Conservation (phyloP, 2,797 vertebrate genomes). For the Poeciliopsis infans region DNA sequence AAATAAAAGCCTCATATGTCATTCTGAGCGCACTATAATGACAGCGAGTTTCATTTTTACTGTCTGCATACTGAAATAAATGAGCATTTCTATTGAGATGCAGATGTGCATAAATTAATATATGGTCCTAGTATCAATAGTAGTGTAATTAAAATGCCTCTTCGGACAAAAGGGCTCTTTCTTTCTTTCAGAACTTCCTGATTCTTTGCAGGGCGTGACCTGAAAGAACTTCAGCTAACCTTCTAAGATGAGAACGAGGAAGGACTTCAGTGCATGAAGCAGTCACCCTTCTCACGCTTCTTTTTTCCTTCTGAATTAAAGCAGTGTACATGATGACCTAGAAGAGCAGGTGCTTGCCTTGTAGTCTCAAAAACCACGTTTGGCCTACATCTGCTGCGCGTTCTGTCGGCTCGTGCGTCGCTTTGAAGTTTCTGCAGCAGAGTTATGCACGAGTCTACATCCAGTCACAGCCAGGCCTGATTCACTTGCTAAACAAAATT, state of each 20-base stretch:
- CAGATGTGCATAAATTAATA: background rate
- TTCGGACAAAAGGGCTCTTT: background rate
- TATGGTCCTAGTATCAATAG: background rate
- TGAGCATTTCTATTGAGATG: background rate
- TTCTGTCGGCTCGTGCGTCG: conserved; percentile 13
- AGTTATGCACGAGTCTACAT: background rate
- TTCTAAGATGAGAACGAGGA: background rate
- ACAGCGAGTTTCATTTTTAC: background rate
- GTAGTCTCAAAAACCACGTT: conserved; percentile 48
- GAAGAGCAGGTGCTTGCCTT: conserved; percentile 13
- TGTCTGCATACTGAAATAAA: background rate
- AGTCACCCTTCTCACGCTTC: conserved; percentile 11
- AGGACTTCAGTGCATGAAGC: background rate
- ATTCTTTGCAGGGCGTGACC: background rate
- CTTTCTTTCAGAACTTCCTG: background rate
- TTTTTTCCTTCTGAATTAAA: background rate
- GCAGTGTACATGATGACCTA: conserved; percentile 48
- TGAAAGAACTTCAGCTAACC: background rate
- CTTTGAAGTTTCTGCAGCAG: conserved; percentile 44
- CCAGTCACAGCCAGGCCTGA: conserved; percentile 11
- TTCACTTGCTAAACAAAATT: conserved; percentile 7
- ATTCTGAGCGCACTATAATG: background rate
- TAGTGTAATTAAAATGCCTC: background rate
- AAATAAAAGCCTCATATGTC: background rate
- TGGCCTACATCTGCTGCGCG: conserved; percentile 58